These are phyloP conservation scores for Podarcis muralis DNA, from an alignment of 2,113 vertebrate genomes.

Conservation along the genomic window DNA sequence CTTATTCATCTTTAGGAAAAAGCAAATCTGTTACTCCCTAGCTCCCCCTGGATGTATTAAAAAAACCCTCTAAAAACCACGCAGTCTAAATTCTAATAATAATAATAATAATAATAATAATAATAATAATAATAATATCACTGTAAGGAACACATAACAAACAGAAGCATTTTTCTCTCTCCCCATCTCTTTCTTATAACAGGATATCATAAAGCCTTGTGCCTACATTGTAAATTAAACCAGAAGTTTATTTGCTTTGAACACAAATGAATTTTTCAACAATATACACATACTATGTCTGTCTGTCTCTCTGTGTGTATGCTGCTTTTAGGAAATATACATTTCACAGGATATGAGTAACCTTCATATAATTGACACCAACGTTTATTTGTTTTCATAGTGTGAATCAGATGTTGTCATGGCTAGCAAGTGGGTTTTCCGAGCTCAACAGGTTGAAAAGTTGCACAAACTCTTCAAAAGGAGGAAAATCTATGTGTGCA, in stretches of 20 bases:
- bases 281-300: background rate
- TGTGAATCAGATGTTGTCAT: background rate
- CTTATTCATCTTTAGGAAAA: conserved; percentile 54
- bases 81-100: conserved; percentile 48
- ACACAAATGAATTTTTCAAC: conserved; percentile 12
- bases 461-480: conserved; percentile 23
- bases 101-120: conserved; percentile 52
- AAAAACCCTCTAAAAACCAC: conserved; percentile 50
- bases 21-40: conserved; percentile 74
- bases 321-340: background rate
- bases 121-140: conserved; percentile 43
- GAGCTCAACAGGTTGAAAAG: conserved; percentile 46
- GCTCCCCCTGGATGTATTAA: conserved; percentile 76
- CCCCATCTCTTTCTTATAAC: conserved; percentile 34
- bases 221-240: background rate
- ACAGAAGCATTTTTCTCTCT: conserved; percentile 61
- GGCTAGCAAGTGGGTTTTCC: background rate
- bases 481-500: conserved; percentile 22
- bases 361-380: conserved; percentile 14
- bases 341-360: background rate
- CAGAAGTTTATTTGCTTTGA: conserved; percentile 44
- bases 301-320: background rate
- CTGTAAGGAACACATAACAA: background rate
- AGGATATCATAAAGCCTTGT: conserved; percentile 18
- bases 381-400: background rate